Base-by-base conservation (phyloP, 1,140 invertebrate species). In the Sycobia sp. region DNA sequence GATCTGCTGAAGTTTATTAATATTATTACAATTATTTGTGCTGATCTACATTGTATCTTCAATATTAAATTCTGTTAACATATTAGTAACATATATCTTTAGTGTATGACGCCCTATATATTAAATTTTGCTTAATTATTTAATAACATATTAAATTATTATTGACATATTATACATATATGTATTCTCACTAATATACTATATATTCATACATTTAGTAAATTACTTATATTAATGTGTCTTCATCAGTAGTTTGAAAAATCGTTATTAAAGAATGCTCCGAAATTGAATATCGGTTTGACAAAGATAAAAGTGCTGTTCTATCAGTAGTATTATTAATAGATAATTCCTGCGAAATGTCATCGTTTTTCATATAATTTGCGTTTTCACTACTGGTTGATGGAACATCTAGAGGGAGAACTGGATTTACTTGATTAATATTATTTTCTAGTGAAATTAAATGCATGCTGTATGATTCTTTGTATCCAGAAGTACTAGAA, bases 401-500 rank as follows among this genome's bases (percentile, higher is more conserved):
- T 47, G 84, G 88, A 59, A 83, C 84, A 55, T 78, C 76, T 39
- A 77, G 75, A 47, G 70, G 80, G 70, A 85, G 86, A 18, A 59
- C 49, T 23, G 67, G 67, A 47, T 69, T 74, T 22, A 75, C 76
- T 23, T 61, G 68, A 60, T 69, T 76, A 25, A 76, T 75, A 29
- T 74, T 70, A 56, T 78, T 79, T 20, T 84, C 79, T 5, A 84
- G 54, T 0, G 82, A 83, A 27, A 80, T 76, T 29, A 83, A 61
- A 64, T 87, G 85, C 73, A 86, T 84, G 18, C 84, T 86, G 78
- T 84, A 86, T 20, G 83, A 85, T 67, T 86, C 85, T 18, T 88
- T 85, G 75, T 92, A 92, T 41, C 90, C 91, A 0, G 91, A 93
- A 3, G 90, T 93, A 51, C 90, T 92, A 0, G 90, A 91, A 0